Percentiles rank a stretch among this genome's conserved stretches.
These are phyloP conservation scores for Metalampra italica DNA, from an alignment of 2,888 invertebrate genomes.

Conservation along the genomic window DNA sequence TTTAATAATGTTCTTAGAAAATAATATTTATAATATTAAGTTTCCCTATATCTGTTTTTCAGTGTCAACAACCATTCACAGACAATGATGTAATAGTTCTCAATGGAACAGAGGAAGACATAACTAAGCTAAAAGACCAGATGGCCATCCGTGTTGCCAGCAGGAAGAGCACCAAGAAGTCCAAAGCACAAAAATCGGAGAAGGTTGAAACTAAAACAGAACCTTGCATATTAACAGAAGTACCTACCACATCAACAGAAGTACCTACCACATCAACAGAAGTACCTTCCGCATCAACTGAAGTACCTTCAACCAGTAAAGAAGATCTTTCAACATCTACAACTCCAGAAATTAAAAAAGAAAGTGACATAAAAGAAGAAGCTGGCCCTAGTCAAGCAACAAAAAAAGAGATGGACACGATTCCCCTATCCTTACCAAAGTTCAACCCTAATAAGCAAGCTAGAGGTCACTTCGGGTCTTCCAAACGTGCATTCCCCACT, in stretches of 20 bases:
- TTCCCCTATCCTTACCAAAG: slow-evolving; percentile 64
- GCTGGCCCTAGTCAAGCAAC: slow-evolving; percentile 43
- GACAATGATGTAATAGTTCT: slow-evolving; percentile 91
- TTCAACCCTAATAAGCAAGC: slow-evolving; percentile 63
- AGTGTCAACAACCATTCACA: slow-evolving; percentile 88
- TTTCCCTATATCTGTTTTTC: slow-evolving; percentile 23
- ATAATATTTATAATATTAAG: too few relatives aligned
- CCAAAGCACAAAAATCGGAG: slow-evolving; percentile 46
- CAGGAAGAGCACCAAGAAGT: slow-evolving; percentile 83
- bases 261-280: slow-evolving; percentile 8
- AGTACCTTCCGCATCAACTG: slow-evolving; percentile 15
- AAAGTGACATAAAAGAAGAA: slow-evolving; percentile 56
- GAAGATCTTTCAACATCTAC: background rate
- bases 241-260: slow-evolving; percentile 19
- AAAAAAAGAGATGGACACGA: slow-evolving; percentile 67
- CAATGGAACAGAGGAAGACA: slow-evolving; percentile 90
- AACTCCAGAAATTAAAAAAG: background rate
- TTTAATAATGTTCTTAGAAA: too few relatives aligned
- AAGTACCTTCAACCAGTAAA: slow-evolving; percentile 19
- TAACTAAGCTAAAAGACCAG: slow-evolving; percentile 80
- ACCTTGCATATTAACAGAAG: too few relatives aligned
- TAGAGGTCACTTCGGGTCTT: slow-evolving; percentile 65
- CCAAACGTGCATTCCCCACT: slow-evolving; percentile 56
- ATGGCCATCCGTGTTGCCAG: slow-evolving; percentile 83
- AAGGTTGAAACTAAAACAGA: slow-evolving; percentile 40